phyloP scores from a whole-genome alignment of 2,888 invertebrate genomes.

The Leptura quadrifasciata region DNA sequence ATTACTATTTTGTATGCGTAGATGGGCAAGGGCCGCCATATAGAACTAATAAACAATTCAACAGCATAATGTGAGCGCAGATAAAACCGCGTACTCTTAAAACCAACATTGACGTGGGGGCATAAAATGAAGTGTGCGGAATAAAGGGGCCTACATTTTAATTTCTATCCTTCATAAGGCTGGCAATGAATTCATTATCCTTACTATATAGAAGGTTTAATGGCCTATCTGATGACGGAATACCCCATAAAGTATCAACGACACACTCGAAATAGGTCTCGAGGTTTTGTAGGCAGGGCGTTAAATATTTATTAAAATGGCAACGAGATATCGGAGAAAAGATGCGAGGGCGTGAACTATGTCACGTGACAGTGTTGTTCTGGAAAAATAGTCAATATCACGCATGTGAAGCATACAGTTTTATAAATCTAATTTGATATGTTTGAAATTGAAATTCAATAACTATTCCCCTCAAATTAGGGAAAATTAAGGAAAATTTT shows the following conservation, averaged over 20 bases:
- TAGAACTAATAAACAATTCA: slow-evolving; percentile 4
- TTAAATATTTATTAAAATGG: slow-evolving; percentile 48
- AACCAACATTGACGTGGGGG: slow-evolving; percentile 8
- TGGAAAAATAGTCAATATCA: no score
- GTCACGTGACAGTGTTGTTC: background rate
- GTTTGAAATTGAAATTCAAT: no score
- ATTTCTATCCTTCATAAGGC: slow-evolving; percentile 58
- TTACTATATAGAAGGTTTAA: slow-evolving; percentile 59
- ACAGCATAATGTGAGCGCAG: slow-evolving; percentile 7
- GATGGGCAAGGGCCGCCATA: background rate
- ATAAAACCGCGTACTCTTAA: slow-evolving; percentile 14
- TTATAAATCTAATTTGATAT: no score
- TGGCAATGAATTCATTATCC: slow-evolving; percentile 61
- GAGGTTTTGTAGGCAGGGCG: slow-evolving; percentile 21
- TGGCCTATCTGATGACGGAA: slow-evolving; percentile 63
- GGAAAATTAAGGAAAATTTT: no score
- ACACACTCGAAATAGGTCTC: slow-evolving; percentile 44
- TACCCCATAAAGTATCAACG: slow-evolving; percentile 55
- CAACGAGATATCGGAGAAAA: slow-evolving; percentile 17
- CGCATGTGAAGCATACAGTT: no score
- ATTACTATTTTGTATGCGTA: background rate
- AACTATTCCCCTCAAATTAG: no score
- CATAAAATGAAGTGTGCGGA: slow-evolving; percentile 14
- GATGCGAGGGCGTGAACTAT: background rate
- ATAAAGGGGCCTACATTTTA: slow-evolving; percentile 47